Conservation (phyloP, 2,113 vertebrate species). For the Clarias magur region DNA sequence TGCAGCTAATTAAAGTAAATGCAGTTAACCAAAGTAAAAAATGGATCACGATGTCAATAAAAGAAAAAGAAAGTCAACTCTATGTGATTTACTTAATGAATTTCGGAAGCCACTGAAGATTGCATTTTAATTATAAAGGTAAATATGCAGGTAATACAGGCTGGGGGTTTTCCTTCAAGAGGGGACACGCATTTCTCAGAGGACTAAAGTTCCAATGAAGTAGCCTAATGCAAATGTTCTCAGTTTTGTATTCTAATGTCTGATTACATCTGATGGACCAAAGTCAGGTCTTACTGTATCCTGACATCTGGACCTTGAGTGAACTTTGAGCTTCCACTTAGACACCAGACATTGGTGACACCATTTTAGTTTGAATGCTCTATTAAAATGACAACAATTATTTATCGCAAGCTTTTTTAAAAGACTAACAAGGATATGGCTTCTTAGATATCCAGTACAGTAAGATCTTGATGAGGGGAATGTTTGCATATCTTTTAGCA, state of each 20-base stretch:
- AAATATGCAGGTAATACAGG: neutral
- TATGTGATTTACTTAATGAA: neutral
- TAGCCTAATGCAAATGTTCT: conserved; percentile 49
- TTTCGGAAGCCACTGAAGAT: neutral
- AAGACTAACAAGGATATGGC: neutral
- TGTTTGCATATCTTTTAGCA: neutral
- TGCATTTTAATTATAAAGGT: neutral
- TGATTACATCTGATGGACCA: conserved; percentile 55
- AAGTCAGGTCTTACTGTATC: conserved; percentile 23
- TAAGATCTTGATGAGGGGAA: neutral
- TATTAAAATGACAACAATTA: neutral
- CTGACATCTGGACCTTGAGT: conserved; percentile 32
- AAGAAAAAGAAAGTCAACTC: neutral
- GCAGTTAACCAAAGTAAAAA: neutral
- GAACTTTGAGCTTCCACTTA: conserved; percentile 10
- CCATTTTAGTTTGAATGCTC: neutral
- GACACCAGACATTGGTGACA: neutral
- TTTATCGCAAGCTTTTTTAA: neutral
- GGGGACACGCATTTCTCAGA: conserved; percentile 47
- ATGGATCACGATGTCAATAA: neutral
- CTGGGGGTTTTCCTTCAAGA: conserved; percentile 54
- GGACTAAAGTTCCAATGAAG: conserved; percentile 42
- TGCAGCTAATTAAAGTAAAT: neutral
- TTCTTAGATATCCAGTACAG: neutral
- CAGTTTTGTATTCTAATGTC: conserved; percentile 22